Evolutionary conservation across 2,888 invertebrate species (phyloP).

Genomic region (Leptothorax acervorum): DNA sequence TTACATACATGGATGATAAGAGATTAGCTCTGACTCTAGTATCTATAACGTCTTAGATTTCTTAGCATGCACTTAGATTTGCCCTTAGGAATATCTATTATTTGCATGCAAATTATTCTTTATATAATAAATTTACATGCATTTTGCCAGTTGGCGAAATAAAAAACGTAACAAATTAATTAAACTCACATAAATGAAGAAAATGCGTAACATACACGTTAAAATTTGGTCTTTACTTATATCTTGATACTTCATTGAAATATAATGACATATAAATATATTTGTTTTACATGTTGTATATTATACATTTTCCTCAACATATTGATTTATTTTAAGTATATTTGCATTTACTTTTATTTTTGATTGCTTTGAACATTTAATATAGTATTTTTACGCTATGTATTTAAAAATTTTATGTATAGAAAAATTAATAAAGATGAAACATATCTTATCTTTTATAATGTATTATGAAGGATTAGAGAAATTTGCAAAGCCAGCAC

Average conservation of each 20-base stretch:
- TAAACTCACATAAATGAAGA: not conserved
- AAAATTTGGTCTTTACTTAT: not conserved
- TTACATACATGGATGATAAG: not conserved
- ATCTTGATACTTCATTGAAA: not conserved
- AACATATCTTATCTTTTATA: not conserved
- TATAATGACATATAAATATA: not conserved
- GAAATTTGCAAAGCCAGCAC: not conserved
- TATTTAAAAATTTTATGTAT: not conserved
- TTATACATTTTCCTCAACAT: not conserved
- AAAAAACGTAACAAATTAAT: not conserved
- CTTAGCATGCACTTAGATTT: conserved; percentile 69
- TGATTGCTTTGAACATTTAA: not conserved
- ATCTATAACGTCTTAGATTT: conserved; percentile 25
- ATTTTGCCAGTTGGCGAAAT: conserved; percentile 2
- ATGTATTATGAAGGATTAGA: not conserved
- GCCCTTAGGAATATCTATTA: conserved; percentile 61
- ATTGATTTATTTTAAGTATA: not conserved
- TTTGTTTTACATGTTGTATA: not conserved
- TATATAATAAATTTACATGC: conserved; percentile 15
- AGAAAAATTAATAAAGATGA: not conserved
- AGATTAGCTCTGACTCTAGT: not conserved
- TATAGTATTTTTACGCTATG: not conserved
- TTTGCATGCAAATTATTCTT: conserved; percentile 66
- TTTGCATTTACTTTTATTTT: not conserved
- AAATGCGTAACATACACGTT: not conserved